Evolutionary conservation across 2,888 invertebrate species (phyloP), one percentile per base, ranked within the genome.

Genomic region (Amphipoea oculea): DNA sequence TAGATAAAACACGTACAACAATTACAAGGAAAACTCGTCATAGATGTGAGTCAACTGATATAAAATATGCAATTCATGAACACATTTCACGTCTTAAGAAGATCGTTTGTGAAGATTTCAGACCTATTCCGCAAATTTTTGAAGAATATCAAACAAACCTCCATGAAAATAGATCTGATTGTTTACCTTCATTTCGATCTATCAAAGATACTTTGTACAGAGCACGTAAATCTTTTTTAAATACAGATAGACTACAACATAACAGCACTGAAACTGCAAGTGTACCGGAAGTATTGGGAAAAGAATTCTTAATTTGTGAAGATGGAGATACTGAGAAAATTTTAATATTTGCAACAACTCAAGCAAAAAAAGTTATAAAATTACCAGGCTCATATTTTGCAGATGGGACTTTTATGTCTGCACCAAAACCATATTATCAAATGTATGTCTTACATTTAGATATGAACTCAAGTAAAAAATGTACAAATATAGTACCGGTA

Each of bases 91-190:
- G 67, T 42, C 67, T 75, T 67, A 75, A 75, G 67, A 75, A 76
- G 76, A 71, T 71, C 54, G 81, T 81, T 65, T 78, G 81, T 78
- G 67, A 78, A 63, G 73, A 81, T 78, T 68, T 81, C 51, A 72
- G 72, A 74, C 69, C 78, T 57, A 68, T 79, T 62, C 73, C 54
- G 71, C 29, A 29, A 29, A 29, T 29, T 29, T 29, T 29, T 29
- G 29, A 29, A 29, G 29, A 29, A 29, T 29, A 29, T 29, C 29
- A 29, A 29, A 29, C 29, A 29, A 29, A 29, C 29, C 29, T 29
- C 29, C 29, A 29, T 29, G 29, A 29, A 29, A 29, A 29, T 29
- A 29, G 29, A 29, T 29, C 29, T 29, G 29, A 29, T 29, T 29
- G 29, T 29, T 29, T 29, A 29, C 29, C 29, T 29, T 29, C 29